phyloP scores from a whole-genome alignment of 2,113 vertebrate species.

The Urocynchramus pylzowi region DNA sequence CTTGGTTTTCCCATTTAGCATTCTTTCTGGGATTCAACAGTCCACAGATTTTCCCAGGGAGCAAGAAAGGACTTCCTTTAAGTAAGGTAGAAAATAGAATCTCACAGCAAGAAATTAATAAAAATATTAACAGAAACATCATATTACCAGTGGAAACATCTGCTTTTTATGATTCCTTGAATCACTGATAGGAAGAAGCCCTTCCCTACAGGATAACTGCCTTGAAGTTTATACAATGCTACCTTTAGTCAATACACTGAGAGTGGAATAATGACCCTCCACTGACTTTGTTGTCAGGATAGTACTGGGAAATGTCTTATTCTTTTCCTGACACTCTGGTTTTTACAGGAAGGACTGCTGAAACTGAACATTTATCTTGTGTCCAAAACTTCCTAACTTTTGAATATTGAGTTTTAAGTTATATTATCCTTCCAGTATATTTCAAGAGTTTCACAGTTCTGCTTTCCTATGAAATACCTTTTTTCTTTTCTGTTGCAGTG shows the following conservation, averaged over 20 bases:
- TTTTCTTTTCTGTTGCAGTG: not conserved
- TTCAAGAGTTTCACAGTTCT: not conserved
- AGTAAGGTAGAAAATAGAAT: not conserved
- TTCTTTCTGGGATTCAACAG: constrained; percentile 79
- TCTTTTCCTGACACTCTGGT: not conserved
- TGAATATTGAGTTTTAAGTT: not conserved
- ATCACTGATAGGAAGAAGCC: not conserved
- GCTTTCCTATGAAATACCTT: not conserved
- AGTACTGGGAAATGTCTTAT: not conserved
- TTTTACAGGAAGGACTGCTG: not conserved
- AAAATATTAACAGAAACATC: not conserved
- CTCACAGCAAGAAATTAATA: not conserved
- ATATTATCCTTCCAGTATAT: not conserved
- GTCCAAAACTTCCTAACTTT: not conserved
- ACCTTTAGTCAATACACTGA: not conserved
- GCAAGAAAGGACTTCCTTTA: constrained; percentile 82
- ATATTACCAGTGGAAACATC: not conserved
- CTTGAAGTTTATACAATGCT: not conserved
- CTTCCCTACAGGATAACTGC: not conserved
- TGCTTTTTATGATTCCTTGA: not conserved
- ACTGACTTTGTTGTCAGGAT: not conserved
- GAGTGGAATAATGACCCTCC: not conserved
- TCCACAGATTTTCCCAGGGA: constrained; percentile 83
- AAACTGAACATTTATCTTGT: not conserved
- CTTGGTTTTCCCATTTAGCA: constrained; percentile 85